Evolutionary conservation across 2,888 invertebrate species (phyloP), one percentile per base, ranked within the genome.

Genomic region (Philereme transversata): DNA sequence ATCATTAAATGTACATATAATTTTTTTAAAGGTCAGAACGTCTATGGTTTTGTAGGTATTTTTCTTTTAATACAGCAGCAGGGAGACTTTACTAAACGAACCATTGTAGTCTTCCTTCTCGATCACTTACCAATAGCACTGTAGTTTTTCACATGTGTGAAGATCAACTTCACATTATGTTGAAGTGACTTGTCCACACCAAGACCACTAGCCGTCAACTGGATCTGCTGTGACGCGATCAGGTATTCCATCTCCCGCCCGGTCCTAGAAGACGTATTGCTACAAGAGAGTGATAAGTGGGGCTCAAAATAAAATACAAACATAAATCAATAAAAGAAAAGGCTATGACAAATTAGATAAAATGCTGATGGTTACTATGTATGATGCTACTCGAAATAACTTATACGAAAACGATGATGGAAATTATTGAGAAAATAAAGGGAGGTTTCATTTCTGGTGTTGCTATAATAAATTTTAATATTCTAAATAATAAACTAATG

Each of bases 211-310:
- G 82, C 81, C 4, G 80, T 81, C 57, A 88, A 77, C 69, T 92
- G 91, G 38, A 86, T 75, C 67, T 92, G 91, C 62, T 94, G 93
- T 0, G 96, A 95, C 59, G 94, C 93, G 55, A 95, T 88, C 72
- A 93, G 93, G 82, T 95, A 95, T 79, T 95, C 94, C 74, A 95
- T 85, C 77, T 95, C 95, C n/a, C 93, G 93, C 0, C 95, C 95
- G 72, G 94, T 94, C 78, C 95, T 95, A 79, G 71, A 84, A 84
- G 72, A 78, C 66, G 82, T 80, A 64, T 71, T 61, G 80, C 83
- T 86, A 82, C 76, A 80, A 73, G 75, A 63, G 68, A 70, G 71
- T 65, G 67, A 68, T 65, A 64, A 60, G 46, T 50, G 48, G 41
- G 22, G 36, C 52, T 67, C 43, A 62, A 67, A 71, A 69, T 59